These are phyloP conservation scores for Dynastes maya DNA, from an alignment of 2,888 invertebrate species.

Conservation along the genomic window DNA sequence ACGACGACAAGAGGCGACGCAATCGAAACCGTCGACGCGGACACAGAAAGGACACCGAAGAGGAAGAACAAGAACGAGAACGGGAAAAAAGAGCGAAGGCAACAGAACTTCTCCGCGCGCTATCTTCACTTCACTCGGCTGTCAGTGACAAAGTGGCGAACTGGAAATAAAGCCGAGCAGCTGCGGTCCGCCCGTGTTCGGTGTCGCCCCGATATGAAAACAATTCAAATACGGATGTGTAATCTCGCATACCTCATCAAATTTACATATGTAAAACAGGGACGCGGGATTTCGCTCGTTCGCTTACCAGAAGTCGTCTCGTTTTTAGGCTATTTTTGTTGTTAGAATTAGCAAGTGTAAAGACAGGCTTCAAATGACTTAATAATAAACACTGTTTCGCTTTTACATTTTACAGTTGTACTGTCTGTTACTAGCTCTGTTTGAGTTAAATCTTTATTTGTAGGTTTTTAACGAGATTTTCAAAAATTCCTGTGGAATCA, in stretches of 20 bases:
- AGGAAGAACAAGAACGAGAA: slow-evolving; percentile 7
- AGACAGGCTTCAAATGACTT: too few species aligned
- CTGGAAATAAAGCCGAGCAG: slow-evolving; percentile 67
- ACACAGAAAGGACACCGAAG: slow-evolving; percentile 16
- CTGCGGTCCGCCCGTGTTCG: slow-evolving; percentile 64
- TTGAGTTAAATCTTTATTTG: too few species aligned
- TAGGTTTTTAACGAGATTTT: too few species aligned
- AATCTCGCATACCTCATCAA: slow-evolving; percentile 60
- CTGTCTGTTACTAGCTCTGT: too few species aligned
- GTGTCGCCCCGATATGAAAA: slow-evolving; percentile 65
- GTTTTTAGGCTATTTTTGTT: slow-evolving; percentile 54
- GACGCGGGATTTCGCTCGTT: slow-evolving; percentile 54
- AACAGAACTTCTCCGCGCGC: slow-evolving; percentile 57
- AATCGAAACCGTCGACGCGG: slow-evolving; percentile 56
- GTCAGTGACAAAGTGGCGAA: slow-evolving; percentile 68
- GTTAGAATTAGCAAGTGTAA: slow-evolving; percentile 22
- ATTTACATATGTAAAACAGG: slow-evolving; percentile 63
- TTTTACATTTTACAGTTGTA: too few species aligned
- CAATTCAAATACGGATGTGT: slow-evolving; percentile 61
- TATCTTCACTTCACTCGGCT: slow-evolving; percentile 61
- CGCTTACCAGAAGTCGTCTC: neutral
- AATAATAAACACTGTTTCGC: too few species aligned
- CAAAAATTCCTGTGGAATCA: too few species aligned
- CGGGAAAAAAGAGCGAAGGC: slow-evolving; percentile 51
- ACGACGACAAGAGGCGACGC: slow-evolving; percentile 4